Evolutionary conservation across 2,797 vertebrate genomes (phyloP).

Genomic region (Prionace glauca): DNA sequence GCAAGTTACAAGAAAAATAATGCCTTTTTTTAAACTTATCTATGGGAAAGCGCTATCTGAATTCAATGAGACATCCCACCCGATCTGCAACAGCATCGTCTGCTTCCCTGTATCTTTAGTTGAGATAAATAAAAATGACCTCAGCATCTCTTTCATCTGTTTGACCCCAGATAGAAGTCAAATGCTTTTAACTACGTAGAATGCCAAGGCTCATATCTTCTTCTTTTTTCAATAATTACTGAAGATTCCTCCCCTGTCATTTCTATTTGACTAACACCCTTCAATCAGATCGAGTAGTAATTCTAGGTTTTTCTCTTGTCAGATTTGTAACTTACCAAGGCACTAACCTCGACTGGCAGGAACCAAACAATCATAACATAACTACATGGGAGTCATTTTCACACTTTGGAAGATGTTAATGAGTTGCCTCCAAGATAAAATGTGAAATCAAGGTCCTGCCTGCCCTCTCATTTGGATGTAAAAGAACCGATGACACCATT

Average conservation of each 20-base stretch:
- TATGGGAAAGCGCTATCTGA: neutral
- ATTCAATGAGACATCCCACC: neutral
- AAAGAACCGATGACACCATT: neutral
- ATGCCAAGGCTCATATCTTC: neutral
- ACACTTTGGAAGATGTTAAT: neutral
- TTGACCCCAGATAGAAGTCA: neutral
- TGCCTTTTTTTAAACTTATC: neutral
- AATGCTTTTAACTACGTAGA: neutral
- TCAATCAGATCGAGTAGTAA: neutral
- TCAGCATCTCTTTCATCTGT: neutral
- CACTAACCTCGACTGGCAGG: neutral
- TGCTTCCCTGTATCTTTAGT: neutral
- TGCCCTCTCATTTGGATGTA: neutral
- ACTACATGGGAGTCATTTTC: neutral
- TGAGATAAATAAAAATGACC: conserved; percentile 18
- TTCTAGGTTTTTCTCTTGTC: neutral
- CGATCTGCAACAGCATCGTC: neutral
- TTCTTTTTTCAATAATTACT: neutral
- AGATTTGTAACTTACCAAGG: neutral
- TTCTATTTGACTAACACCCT: neutral
- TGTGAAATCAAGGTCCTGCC: neutral
- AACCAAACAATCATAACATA: neutral
- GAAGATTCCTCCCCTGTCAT: neutral
- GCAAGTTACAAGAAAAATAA: neutral
- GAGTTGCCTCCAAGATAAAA: neutral